Evolutionary conservation across 2,113 vertebrate genomes (phyloP), one percentile per base, ranked within the genome.

Genomic region (Neolamprologus modestus): DNA sequence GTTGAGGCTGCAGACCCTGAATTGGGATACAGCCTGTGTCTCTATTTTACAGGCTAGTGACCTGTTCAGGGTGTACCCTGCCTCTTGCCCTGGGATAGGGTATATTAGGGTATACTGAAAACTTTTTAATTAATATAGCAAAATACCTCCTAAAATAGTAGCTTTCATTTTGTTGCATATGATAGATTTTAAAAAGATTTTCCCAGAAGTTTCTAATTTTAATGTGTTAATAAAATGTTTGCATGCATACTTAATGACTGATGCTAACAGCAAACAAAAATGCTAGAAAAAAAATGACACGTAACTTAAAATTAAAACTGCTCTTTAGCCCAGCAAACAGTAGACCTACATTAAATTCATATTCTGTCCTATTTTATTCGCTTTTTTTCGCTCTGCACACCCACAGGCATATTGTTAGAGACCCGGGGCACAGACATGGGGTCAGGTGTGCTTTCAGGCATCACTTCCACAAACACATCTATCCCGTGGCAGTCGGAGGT

Each of bases 401-500:
- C 61, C 83, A 45, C 21, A 16, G 85, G 85, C 81, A 85, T 42
- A 54, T 42, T 63, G 59, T 79, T 79, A 54, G 85, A 68, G 81
- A 66, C 84, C 68, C 45, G 19, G 78, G 52, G 37, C 28, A 50
- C 37, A 40, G 68, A 55, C 54, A 81, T 1, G 12, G 52, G 81
- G 71, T 89, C 82, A 84, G 84, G 57, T 88, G 63, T 61, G 24
- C 24, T 82, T 92, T 47, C 80, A 89, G 68, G 83, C 81, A 82
- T 89, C 19, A 73, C 81, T 54, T 90, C 84, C 78, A 83, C 19
- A 3, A 82, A 87, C 19, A 1, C 7, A 37, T 91, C 81, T 19
- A n/a, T 82, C 79, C 73, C 71, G 3, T 71, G 52, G 57, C 86
- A 83, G 78, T 82, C 31, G 2, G 13, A 66, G 10, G 54, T 11